Conservation (phyloP, 2,888 invertebrate genomes). For the Linnaemya tessellans region DNA sequence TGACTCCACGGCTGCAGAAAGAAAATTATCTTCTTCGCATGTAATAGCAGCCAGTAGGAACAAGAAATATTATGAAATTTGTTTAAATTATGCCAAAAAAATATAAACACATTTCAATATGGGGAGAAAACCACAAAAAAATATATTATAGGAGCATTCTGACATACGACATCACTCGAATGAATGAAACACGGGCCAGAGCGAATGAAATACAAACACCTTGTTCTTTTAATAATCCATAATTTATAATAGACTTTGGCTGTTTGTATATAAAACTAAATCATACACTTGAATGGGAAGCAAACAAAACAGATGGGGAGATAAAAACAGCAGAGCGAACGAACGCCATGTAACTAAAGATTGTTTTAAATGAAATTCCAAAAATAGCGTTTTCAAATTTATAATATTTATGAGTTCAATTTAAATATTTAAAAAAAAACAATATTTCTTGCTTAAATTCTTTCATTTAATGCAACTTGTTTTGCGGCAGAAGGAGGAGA, state of each 20-base stretch:
- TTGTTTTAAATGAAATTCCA: neutral
- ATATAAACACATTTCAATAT: slow-evolving; percentile 55
- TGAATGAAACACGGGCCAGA: neutral
- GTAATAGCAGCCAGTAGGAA: neutral
- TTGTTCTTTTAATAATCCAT: slow-evolving; percentile 66
- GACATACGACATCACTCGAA: slow-evolving; percentile 47
- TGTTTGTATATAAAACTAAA: slow-evolving; percentile 6
- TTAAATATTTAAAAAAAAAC: neutral
- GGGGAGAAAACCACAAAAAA: neutral
- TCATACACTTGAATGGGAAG: slow-evolving; percentile 14
- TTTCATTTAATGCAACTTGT: no score
- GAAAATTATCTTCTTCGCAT: slow-evolving; percentile 1
- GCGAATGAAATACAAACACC: slow-evolving; percentile 61
- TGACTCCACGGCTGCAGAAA: slow-evolving; percentile 43
- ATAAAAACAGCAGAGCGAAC: slow-evolving; percentile 27
- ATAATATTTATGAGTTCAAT: neutral
- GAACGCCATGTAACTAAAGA: neutral
- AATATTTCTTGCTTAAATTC: no score
- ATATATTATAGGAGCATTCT: slow-evolving; percentile 1
- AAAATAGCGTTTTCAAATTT: neutral
- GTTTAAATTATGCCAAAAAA: slow-evolving; percentile 66
- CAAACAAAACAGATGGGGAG: slow-evolving; percentile 18
- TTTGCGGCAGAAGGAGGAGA: no score
- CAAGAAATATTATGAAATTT: slow-evolving; percentile 41
- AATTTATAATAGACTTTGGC: slow-evolving; percentile 56